A percentile compares a stretch with the other conserved stretches of the same genome.
Conservation (phyloP, 1,140 invertebrate species). For the Nixonia krombeini region DNA sequence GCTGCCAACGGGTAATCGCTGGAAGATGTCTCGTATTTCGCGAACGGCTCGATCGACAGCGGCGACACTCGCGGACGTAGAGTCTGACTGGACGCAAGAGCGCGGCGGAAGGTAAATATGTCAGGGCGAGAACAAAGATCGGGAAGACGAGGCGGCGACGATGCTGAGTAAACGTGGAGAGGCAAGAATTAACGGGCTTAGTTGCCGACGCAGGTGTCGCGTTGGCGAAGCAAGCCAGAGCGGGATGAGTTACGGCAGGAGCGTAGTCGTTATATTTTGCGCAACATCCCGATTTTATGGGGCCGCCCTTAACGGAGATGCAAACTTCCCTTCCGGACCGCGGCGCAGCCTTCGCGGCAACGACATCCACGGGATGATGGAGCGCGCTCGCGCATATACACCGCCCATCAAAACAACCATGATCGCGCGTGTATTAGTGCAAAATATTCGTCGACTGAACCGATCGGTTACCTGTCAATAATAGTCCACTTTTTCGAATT, state of each 20-base stretch:
- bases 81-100: constrained; percentile 20
- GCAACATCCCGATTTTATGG: constrained; percentile 73
- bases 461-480: no score
- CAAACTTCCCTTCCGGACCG: constrained; percentile 53
- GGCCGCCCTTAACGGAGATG: constrained; percentile 51
- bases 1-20: not conserved
- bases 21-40: not conserved
- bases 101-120: constrained; percentile 45
- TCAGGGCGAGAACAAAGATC: constrained; percentile 50
- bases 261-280: constrained; percentile 69
- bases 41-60: no score
- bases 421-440: constrained; percentile 12
- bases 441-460: no score
- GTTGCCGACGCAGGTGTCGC: constrained; percentile 69
- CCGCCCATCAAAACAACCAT: constrained; percentile 17
- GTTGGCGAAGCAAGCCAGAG: constrained; percentile 58
- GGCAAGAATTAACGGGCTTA: constrained; percentile 71
- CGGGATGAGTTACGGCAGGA: constrained; percentile 65
- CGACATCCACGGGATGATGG: constrained; percentile 40
- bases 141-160: no score
- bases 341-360: constrained; percentile 42
- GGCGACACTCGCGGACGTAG: no score
- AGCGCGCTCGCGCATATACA: constrained; percentile 33
- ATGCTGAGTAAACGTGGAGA: no score
- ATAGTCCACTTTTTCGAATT: no score